A percentile compares a stretch with the other conserved stretches of the same genome.
These are phyloP conservation scores for Pygathrix nemaeus DNA, from an alignment of 2,113 vertebrate species.

Conservation along the genomic window DNA sequence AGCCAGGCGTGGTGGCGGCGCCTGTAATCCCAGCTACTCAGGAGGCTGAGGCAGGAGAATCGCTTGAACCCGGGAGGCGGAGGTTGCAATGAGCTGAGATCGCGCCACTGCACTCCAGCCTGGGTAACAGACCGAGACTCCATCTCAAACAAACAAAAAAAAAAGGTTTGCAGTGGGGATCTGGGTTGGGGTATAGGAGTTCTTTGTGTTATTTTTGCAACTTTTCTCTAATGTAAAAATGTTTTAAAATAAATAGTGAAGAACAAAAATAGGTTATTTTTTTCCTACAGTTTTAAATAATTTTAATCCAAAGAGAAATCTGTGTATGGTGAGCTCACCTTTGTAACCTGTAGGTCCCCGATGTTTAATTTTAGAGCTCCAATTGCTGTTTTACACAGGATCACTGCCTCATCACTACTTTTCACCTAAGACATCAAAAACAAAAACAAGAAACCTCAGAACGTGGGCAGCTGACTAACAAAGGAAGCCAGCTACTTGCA, in stretches of 20 bases:
- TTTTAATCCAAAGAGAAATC: background rate
- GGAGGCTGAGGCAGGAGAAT: no score
- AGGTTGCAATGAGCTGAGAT: no score
- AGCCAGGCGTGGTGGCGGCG: no score
- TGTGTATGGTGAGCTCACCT: slow-evolving; percentile 84
- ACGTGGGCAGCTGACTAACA: background rate
- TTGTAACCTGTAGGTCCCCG: slow-evolving; percentile 95
- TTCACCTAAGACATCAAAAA: slow-evolving; percentile 89
- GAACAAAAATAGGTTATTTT: background rate
- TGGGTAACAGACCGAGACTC: no score
- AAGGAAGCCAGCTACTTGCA: no score
- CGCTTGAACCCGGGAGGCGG: no score
- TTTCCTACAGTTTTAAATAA: background rate
- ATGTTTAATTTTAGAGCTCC: slow-evolving; percentile 96
- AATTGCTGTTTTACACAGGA: slow-evolving; percentile 96
- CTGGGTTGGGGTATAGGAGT: rapidly evolving
- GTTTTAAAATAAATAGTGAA: background rate
- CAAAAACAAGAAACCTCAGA: background rate
- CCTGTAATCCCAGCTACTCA: no score
- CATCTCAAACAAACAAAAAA: no score
- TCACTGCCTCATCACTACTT: slow-evolving; percentile 95
- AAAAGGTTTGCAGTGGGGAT: no score
- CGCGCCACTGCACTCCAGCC: no score
- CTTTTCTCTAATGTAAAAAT: background rate
- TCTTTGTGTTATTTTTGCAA: background rate